Conservation (phyloP, 2,113 vertebrate genomes). For the Pitta sordida region DNA sequence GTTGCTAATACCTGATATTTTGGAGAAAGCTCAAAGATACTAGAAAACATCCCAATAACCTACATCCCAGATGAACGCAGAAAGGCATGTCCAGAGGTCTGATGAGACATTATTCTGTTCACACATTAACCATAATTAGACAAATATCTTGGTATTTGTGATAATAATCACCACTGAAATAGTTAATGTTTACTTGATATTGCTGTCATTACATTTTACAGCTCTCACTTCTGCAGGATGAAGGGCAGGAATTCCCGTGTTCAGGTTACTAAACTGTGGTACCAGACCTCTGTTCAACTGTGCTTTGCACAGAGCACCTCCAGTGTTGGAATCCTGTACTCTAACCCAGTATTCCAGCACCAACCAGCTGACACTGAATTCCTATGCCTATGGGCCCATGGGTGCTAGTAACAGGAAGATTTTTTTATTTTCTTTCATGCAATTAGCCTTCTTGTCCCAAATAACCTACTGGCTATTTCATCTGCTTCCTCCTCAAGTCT, state of each 20-base stretch:
- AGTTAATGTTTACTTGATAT: conserved; percentile 35
- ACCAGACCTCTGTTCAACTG: background rate
- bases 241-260: background rate
- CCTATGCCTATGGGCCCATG: background rate
- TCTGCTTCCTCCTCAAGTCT: background rate
- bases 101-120: background rate
- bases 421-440: background rate
- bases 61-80: background rate
- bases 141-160: background rate
- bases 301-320: background rate
- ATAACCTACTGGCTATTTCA: background rate
- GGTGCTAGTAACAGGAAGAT: background rate
- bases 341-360: background rate
- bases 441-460: background rate
- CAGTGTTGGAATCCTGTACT: background rate
- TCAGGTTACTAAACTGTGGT: background rate
- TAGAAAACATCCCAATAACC: background rate
- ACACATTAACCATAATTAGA: conserved; percentile 17
- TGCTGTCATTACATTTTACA: conserved; percentile 29
- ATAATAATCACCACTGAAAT: background rate
- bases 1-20: background rate
- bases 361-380: background rate
- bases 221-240: background rate
- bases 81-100: background rate
- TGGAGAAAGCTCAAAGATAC: background rate